Base-by-base conservation (phyloP, 2,797 vertebrate genomes). In the Gymnocypris eckloni region DNA sequence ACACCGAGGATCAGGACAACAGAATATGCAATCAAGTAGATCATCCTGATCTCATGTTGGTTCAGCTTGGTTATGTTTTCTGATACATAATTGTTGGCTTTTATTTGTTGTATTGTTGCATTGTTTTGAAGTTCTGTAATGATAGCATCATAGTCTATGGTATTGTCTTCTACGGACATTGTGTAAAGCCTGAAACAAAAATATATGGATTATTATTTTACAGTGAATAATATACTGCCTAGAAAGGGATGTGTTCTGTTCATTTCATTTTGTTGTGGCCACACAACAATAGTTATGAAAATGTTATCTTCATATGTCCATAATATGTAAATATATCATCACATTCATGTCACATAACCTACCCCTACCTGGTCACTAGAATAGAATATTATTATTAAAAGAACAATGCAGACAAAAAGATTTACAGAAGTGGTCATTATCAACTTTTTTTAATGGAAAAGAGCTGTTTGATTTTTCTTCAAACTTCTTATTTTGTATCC, bases 1-100 rank as follows among this genome's bases (percentile, higher is more conserved):
- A 96, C 76, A 3, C 96, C 95, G 1, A 96, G 85, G 39, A 95
- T 73, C 1, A 95, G 94, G 73, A 94, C 89, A 1, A 94, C 0
- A 0, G 88, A 92, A 87, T 96, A 97, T 87, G 94, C 72, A 48
- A 90, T 56, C 0, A 95, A 16, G 64, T 88, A 90, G 6, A 82
- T 59, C 48, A 76, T 76, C 79, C 64, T 33, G 54, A 90, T 69
- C 0, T 10, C 1, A n/a, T 28, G 6, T 28, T 83, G 4, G n/a
- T 79, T 37, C 0, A 7, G 4, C 0, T 5, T 20, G 2, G 2
- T 48, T 41, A 5, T 10, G 6, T 80, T 28, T 3, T 16, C 0
- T 18, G n/a, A 56, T 22, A 22, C 54, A 56, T 22, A 9, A 41
- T 41, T 8, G 7, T 7, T 6, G 39, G 39, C 1, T 41, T 41